Percentiles rank a stretch among this genome's conserved stretches.
These are phyloP conservation scores for Bellardia pandia DNA, from an alignment of 2,888 invertebrate species.

Conservation along the genomic window DNA sequence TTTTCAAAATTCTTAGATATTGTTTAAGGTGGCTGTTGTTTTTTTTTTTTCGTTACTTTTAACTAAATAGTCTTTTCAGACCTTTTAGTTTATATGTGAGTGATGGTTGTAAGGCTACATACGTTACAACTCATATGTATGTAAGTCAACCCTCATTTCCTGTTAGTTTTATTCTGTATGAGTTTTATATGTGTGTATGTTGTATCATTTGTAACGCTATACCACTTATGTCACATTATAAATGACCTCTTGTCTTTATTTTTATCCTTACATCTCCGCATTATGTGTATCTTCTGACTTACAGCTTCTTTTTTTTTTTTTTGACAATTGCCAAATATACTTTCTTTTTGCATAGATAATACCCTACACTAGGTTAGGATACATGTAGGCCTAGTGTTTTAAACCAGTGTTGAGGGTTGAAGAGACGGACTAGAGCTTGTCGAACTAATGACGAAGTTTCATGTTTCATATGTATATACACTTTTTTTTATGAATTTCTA, in stretches of 20 bases:
- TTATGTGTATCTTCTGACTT: slow-evolving; percentile 52
- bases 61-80: slow-evolving; percentile 62
- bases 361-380: slow-evolving; percentile 29
- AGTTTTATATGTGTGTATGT: slow-evolving; percentile 20
- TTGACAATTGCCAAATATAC: slow-evolving; percentile 21
- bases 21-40: neutral
- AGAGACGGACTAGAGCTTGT: no score
- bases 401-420: neutral
- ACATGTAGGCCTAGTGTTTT: neutral
- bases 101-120: neutral
- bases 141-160: slow-evolving; percentile 56
- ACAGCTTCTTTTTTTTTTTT: slow-evolving; percentile 15
- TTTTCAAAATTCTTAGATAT: slow-evolving; percentile 62
- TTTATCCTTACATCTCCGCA: slow-evolving; percentile 62
- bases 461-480: no score
- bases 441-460: no score
- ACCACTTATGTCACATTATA: slow-evolving; percentile 71
- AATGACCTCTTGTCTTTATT: slow-evolving; percentile 68
- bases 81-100: slow-evolving; percentile 49
- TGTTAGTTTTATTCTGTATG: slow-evolving; percentile 23
- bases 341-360: neutral
- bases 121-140: neutral
- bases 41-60: slow-evolving; percentile 27
- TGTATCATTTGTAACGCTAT: slow-evolving; percentile 67
- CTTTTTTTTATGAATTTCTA: no score